Conservation (phyloP, 2,888 invertebrate genomes). For the Drosophila hamatofila region DNA sequence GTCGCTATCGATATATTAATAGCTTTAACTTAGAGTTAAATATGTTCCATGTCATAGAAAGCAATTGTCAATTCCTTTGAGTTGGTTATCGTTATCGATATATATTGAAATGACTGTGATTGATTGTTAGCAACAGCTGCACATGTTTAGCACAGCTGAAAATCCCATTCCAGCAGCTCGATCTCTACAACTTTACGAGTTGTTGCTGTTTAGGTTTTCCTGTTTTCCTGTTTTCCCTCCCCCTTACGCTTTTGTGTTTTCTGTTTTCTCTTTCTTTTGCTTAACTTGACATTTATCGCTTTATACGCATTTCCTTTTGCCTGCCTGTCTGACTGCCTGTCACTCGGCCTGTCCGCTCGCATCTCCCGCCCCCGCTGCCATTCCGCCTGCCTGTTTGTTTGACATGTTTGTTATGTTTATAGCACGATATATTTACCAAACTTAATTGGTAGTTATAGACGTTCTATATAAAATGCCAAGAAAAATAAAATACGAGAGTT, state of each 20-base stretch:
- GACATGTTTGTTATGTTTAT: constrained; percentile 64
- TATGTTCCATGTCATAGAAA: not conserved
- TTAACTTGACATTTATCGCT: constrained; percentile 79
- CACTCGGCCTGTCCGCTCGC: constrained; percentile 23
- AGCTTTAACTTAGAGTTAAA: not conserved
- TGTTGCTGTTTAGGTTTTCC: constrained; percentile 25
- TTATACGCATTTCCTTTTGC: constrained; percentile 62
- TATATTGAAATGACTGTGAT: constrained; percentile 62
- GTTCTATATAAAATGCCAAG: constrained; percentile 44
- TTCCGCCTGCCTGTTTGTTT: constrained; percentile 36
- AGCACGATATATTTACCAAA: constrained; percentile 67
- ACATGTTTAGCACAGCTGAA: constrained; percentile 23
- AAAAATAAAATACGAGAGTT: constrained; percentile 7
- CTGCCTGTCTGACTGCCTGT: constrained; percentile 28
- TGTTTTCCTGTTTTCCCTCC: constrained; percentile 3
- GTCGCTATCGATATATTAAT: not conserved
- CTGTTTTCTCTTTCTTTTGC: constrained; percentile 33
- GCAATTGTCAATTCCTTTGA: constrained; percentile 1
- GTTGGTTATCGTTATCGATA: constrained; percentile 61
- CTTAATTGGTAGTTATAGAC: constrained; percentile 78
- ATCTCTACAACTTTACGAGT: constrained; percentile 23
- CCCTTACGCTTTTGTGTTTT: not conserved
- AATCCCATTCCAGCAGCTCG: constrained; percentile 6
- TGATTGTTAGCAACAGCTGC: constrained; percentile 59
- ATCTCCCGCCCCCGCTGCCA: not conserved